A percentile compares a stretch with the other conserved stretches of the same genome.
Conservation (phyloP, 30 jellyfish, hydroid and myxozoan genomes). For the Turritopsis dohrnii region DNA sequence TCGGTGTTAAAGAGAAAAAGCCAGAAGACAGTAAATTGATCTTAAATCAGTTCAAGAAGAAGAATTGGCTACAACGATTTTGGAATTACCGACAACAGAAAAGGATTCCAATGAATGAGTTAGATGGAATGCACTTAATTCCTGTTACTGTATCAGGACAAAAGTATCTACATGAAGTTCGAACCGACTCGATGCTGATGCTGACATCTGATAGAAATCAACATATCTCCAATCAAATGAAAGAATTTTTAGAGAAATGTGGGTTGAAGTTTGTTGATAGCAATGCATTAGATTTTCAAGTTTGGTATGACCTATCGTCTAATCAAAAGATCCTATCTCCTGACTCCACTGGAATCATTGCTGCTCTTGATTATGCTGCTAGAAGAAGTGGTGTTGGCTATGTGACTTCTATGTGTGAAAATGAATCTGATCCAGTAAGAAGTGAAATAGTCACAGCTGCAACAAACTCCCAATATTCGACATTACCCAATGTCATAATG, state of each 20-base stretch:
- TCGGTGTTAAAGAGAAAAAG: no score
- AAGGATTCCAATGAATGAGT: neutral
- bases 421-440: neutral
- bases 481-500: neutral
- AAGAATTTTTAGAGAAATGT: neutral
- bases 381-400: neutral
- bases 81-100: slow-evolving; percentile 31
- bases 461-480: neutral
- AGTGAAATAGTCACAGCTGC: neutral
- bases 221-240: neutral
- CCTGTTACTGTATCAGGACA: neutral
- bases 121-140: slow-evolving; percentile 54
- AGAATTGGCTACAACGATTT: neutral
- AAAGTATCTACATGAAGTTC: neutral
- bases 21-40: neutral
- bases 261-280: slow-evolving; percentile 2
- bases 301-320: neutral
- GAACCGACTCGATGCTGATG: neutral
- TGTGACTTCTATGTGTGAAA: neutral
- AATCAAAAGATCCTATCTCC: neutral
- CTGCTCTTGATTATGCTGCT: neutral
- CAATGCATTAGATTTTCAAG: neutral
- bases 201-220: neutral
- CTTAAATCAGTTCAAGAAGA: neutral
- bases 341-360: slow-evolving; percentile 2